These are phyloP conservation scores for Oryzias woworae DNA, from an alignment of 2,113 vertebrate genomes.

Conservation along the genomic window DNA sequence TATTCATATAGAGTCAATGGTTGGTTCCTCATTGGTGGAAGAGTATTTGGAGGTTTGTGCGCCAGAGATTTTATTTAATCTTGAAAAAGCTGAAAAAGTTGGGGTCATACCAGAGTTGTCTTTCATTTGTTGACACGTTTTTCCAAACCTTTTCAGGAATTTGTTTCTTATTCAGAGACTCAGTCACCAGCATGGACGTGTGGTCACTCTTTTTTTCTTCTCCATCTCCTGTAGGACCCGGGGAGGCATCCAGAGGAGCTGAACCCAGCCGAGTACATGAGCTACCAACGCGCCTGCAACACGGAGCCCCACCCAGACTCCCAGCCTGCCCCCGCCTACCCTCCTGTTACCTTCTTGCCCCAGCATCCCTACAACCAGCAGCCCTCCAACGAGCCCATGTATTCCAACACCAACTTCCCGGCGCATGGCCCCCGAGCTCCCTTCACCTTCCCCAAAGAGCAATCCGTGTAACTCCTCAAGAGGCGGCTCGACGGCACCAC, in stretches of 20 bases:
- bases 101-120: too few relatives aligned
- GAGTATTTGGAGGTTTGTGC: too few relatives aligned
- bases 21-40: too few relatives aligned
- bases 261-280: slow-evolving; percentile 83
- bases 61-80: too few relatives aligned
- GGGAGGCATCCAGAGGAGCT: slow-evolving; percentile 78
- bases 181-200: too few relatives aligned
- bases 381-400: slow-evolving; percentile 68
- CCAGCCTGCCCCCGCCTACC: slow-evolving; percentile 67
- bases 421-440: slow-evolving; percentile 77
- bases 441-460: slow-evolving; percentile 85
- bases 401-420: slow-evolving; percentile 82
- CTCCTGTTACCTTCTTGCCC: slow-evolving; percentile 76
- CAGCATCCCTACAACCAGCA: slow-evolving; percentile 78
- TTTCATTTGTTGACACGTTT: too few relatives aligned
- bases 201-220: not conserved
- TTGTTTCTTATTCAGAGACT: too few relatives aligned
- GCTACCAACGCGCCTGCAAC: slow-evolving; percentile 70
- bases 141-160: too few relatives aligned
- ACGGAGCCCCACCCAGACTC: slow-evolving; percentile 74
- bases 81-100: too few relatives aligned
- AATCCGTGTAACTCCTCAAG: slow-evolving; percentile 77
- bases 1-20: too few relatives aligned
- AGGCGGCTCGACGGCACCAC: slow-evolving; percentile 21
- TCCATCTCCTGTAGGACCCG: slow-evolving; percentile 74